phyloP scores from a whole-genome alignment of 1,140 invertebrate genomes.

The Ostrea edulis region DNA sequence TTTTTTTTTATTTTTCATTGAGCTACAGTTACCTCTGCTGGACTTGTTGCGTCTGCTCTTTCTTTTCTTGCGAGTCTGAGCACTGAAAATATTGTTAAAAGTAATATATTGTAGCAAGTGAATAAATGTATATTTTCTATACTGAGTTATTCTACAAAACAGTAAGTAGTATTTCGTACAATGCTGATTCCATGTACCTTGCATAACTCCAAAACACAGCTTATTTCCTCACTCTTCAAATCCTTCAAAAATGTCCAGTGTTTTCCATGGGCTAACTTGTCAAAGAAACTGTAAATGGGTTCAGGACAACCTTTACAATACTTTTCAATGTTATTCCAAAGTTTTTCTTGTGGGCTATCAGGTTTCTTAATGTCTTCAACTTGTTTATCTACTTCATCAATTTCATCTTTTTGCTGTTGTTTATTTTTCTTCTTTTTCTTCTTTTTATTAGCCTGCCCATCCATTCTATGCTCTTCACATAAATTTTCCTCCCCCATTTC shows the following conservation, averaged over 20 bases:
- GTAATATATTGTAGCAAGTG: background rate
- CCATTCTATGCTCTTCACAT: background rate
- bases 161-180: background rate
- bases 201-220: background rate
- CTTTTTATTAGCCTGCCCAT: background rate
- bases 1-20: too few relatives aligned
- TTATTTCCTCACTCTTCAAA: background rate
- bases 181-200: background rate
- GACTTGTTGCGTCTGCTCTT: background rate
- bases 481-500: background rate
- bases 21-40: background rate
- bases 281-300: background rate
- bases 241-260: constrained; percentile 13
- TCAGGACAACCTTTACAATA: background rate
- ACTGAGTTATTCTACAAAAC: too few relatives aligned
- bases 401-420: background rate
- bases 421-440: background rate
- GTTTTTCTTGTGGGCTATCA: background rate
- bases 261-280: background rate
- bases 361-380: background rate
- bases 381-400: background rate
- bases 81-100: background rate
- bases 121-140: background rate
- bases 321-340: background rate
- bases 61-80: background rate